These are phyloP conservation scores for Pseudomyrmex flavicornis DNA, from an alignment of 1,140 invertebrate species.

Conservation along the genomic window DNA sequence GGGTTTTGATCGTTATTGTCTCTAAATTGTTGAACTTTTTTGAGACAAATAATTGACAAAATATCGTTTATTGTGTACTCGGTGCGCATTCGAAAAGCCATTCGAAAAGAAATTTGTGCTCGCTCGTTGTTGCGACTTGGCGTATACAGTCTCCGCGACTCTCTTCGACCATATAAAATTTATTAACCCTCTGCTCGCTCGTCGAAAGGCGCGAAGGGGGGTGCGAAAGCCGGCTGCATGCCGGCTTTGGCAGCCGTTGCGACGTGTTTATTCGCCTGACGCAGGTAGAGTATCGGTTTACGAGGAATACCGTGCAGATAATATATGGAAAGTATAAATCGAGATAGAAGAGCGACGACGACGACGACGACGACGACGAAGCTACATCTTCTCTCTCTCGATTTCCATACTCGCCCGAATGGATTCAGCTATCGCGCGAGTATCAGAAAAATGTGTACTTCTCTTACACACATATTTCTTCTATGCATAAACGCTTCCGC, in stretches of 20 bases:
- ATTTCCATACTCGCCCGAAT: slow-evolving; percentile 56
- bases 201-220: slow-evolving; percentile 60
- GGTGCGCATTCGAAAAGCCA: too few species aligned
- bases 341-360: slow-evolving; percentile 55
- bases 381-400: slow-evolving; percentile 35
- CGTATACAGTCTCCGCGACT: not conserved
- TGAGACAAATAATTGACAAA: too few species aligned
- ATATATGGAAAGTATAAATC: slow-evolving; percentile 74
- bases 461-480: slow-evolving; percentile 26
- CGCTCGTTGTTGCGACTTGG: not conserved
- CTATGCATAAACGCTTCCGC: not conserved
- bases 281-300: slow-evolving; percentile 65
- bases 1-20: too few species aligned
- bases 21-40: too few species aligned
- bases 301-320: slow-evolving; percentile 58
- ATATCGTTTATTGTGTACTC: too few species aligned
- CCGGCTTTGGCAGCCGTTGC: slow-evolving; percentile 65
- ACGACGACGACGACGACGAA: slow-evolving; percentile 45
- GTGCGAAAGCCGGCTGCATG: slow-evolving; percentile 49
- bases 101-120: too few species aligned
- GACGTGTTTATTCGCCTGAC: slow-evolving; percentile 67
- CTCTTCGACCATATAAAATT: slow-evolving; percentile 48
- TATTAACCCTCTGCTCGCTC: slow-evolving; percentile 39
- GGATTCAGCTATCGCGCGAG: slow-evolving; percentile 57
- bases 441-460: slow-evolving; percentile 45